phyloP scores from a whole-genome alignment of 2,113 vertebrate species.

The Anseranas semipalmata region DNA sequence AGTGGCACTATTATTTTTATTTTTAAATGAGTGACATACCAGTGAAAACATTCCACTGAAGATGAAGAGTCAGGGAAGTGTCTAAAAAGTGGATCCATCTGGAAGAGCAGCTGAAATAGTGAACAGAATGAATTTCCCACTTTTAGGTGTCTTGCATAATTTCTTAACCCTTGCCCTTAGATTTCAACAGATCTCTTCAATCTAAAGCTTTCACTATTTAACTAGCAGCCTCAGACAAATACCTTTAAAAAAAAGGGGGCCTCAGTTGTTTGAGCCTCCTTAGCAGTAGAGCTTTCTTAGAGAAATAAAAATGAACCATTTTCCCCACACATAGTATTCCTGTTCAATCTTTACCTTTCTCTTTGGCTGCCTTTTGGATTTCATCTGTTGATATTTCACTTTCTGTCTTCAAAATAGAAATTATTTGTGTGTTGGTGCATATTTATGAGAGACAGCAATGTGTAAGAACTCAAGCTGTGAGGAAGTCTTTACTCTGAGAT shows the following conservation, averaged over 20 bases:
- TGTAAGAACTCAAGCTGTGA: slow-evolving; percentile 71
- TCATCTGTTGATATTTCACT: slow-evolving; percentile 51
- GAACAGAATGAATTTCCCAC: slow-evolving; percentile 61
- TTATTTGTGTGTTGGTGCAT: slow-evolving; percentile 58
- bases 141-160: slow-evolving; percentile 69
- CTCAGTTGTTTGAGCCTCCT: background rate
- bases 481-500: slow-evolving; percentile 55
- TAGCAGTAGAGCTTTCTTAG: background rate
- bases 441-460: slow-evolving; percentile 68
- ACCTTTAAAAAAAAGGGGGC: background rate
- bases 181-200: slow-evolving; percentile 51
- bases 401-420: slow-evolving; percentile 47
- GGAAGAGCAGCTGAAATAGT: slow-evolving; percentile 65
- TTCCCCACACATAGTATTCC: background rate
- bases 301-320: background rate
- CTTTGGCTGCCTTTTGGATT: slow-evolving; percentile 46
- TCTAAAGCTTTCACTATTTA: background rate
- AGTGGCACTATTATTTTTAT: slow-evolving; percentile 37
- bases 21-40: slow-evolving; percentile 58
- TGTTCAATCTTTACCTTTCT: slow-evolving; percentile 27
- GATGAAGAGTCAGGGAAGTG: slow-evolving; percentile 46
- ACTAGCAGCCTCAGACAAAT: background rate
- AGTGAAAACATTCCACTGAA: slow-evolving; percentile 60
- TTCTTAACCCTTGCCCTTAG: slow-evolving; percentile 55
- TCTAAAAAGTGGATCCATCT: slow-evolving; percentile 67